Percentiles rank a stretch among this genome's conserved stretches.
phyloP scores from a whole-genome alignment of 2,113 vertebrate species.

The Chionis minor region DNA sequence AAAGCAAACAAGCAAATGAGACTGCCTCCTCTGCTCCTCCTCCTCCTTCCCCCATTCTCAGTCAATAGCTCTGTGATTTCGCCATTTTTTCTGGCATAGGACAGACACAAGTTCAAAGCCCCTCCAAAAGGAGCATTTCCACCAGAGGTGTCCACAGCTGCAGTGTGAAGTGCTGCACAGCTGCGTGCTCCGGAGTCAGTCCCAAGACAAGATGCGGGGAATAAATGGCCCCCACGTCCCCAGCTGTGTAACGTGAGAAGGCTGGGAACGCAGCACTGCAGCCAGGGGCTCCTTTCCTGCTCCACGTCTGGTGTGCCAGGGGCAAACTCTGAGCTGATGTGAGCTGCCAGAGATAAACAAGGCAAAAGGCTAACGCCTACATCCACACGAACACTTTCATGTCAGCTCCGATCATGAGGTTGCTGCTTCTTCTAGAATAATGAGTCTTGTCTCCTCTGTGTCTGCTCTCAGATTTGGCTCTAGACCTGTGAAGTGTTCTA shows the following conservation, averaged over 20 bases:
- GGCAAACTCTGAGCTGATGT: fast-evolving
- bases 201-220: fast-evolving
- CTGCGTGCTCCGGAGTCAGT: not conserved
- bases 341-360: not conserved
- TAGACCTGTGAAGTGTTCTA: not conserved
- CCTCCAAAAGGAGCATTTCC: not conserved
- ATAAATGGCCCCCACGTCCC: not conserved
- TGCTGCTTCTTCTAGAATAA: not conserved
- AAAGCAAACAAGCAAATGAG: not conserved
- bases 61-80: not conserved
- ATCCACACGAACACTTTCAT: not conserved
- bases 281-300: not conserved
- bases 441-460: not conserved
- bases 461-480: not conserved
- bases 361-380: not conserved
- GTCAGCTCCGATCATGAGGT: fast-evolving
- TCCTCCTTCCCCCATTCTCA: not conserved
- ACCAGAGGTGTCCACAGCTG: not conserved
- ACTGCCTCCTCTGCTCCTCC: not conserved
- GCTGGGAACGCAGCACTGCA: not conserved
- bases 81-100: not conserved
- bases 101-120: not conserved
- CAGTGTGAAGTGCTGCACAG: not conserved
- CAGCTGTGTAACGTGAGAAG: not conserved
- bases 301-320: fast-evolving